phyloP scores from a whole-genome alignment of 2,113 vertebrate species.

The Lepus timidus region DNA sequence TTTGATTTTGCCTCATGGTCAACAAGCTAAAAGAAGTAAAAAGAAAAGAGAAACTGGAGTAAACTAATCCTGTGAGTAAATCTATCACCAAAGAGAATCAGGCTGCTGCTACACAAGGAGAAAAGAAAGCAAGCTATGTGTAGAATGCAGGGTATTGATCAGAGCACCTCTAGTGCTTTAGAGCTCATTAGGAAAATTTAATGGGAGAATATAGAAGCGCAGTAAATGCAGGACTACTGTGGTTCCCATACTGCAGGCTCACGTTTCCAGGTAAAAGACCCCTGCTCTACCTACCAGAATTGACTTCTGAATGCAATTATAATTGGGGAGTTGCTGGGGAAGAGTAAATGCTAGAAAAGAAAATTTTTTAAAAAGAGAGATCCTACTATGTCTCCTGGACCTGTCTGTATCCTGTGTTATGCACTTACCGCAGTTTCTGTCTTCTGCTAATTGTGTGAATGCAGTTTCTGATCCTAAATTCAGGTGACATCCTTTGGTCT shows the following conservation, averaged over 20 bases:
- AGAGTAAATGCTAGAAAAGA: not conserved
- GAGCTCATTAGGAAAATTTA: not conserved
- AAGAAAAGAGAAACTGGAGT: not conserved
- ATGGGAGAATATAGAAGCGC: not conserved
- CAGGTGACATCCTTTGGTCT: not conserved
- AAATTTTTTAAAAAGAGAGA: not conserved
- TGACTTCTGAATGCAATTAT: not conserved
- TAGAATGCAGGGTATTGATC: not conserved
- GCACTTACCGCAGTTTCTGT: not conserved
- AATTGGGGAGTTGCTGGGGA: not conserved
- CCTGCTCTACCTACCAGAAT: not conserved
- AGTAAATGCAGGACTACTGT: not conserved
- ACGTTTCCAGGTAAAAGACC: not conserved
- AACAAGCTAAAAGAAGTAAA: not conserved
- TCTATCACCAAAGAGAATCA: constrained; percentile 23
- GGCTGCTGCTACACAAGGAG: not conserved
- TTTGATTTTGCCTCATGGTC: not conserved
- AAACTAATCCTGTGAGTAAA: not conserved
- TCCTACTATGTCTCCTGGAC: not conserved
- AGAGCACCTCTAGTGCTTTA: not conserved
- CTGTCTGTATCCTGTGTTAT: not conserved
- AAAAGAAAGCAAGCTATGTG: not conserved
- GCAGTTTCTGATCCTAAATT: not conserved
- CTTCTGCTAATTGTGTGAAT: not conserved
- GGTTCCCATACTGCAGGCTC: not conserved